These are phyloP conservation scores for Cryptoprocta ferox DNA, from an alignment of 2,797 vertebrate species.

Conservation along the genomic window DNA sequence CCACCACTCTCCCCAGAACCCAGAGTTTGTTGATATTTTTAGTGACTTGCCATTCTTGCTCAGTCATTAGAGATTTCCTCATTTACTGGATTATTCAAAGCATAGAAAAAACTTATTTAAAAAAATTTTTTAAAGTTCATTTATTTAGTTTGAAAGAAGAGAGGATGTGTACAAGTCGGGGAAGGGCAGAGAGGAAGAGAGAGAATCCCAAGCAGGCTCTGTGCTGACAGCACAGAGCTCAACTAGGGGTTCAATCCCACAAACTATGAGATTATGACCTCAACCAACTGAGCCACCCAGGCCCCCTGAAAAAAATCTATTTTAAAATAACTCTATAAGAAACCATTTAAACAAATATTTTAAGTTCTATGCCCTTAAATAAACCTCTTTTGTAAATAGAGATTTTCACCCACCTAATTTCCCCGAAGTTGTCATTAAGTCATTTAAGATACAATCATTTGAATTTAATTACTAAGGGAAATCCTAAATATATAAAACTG, in stretches of 20 bases:
- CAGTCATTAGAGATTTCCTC: neutral
- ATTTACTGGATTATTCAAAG: slow-evolving; percentile 7
- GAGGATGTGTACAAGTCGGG: too few species aligned
- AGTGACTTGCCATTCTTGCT: neutral
- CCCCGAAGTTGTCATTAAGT: neutral
- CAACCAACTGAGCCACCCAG: too few species aligned
- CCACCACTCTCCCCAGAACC: neutral
- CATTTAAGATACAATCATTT: neutral
- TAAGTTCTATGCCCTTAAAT: neutral
- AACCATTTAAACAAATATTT: slow-evolving; percentile 5
- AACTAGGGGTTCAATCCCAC: too few species aligned
- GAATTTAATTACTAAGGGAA: neutral
- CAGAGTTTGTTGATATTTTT: neutral
- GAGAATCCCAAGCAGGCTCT: too few species aligned
- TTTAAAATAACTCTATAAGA: neutral
- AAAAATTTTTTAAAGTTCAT: neutral
- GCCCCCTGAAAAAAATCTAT: neutral
- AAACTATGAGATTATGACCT: too few species aligned
- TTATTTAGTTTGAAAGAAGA: too few species aligned
- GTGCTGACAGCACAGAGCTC: too few species aligned
- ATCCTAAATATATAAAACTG: slow-evolving; percentile 21
- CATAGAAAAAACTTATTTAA: neutral
- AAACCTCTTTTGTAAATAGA: neutral
- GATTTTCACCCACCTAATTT: slow-evolving; percentile 18
- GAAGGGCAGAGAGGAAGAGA: too few species aligned